phyloP scores from a whole-genome alignment of 2,797 vertebrate species.

The Propithecus perrieri region DNA sequence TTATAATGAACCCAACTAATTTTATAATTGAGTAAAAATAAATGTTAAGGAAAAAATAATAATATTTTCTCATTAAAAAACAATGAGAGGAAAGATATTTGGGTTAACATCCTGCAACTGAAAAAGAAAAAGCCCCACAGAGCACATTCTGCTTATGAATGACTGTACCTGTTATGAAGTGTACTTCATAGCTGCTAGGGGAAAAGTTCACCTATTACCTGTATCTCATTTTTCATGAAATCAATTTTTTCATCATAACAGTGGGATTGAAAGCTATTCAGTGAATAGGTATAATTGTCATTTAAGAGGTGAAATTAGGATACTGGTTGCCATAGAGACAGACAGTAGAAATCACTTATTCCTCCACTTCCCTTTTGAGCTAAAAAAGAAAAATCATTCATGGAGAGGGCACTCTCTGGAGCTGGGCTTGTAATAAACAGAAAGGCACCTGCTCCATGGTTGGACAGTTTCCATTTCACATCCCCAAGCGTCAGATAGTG shows the following conservation, averaged over 20 bases:
- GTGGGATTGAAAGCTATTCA: conserved; percentile 61
- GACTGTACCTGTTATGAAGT: background rate
- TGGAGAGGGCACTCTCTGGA: background rate
- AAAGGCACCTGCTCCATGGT: background rate
- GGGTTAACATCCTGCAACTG: background rate
- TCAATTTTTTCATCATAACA: conserved; percentile 68
- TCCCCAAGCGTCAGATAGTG: background rate
- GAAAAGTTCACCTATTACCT: background rate
- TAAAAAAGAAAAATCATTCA: conserved; percentile 60
- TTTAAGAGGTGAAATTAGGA: conserved; percentile 71
- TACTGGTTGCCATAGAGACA: conserved; percentile 76
- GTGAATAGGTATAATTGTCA: conserved; percentile 73
- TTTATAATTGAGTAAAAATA: conserved; percentile 45
- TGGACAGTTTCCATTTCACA: background rate
- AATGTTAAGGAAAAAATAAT: background rate
- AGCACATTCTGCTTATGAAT: background rate
- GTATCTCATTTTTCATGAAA: conserved; percentile 57
- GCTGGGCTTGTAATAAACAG: background rate
- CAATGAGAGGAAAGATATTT: background rate
- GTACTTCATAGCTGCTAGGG: background rate
- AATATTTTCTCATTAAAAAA: conserved; percentile 30
- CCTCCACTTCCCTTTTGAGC: conserved; percentile 22
- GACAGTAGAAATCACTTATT: conserved; percentile 68
- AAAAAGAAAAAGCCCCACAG: background rate
- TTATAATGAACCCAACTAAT: background rate